Conservation (phyloP, 1,140 invertebrate genomes). For the Ephestia elutella region DNA sequence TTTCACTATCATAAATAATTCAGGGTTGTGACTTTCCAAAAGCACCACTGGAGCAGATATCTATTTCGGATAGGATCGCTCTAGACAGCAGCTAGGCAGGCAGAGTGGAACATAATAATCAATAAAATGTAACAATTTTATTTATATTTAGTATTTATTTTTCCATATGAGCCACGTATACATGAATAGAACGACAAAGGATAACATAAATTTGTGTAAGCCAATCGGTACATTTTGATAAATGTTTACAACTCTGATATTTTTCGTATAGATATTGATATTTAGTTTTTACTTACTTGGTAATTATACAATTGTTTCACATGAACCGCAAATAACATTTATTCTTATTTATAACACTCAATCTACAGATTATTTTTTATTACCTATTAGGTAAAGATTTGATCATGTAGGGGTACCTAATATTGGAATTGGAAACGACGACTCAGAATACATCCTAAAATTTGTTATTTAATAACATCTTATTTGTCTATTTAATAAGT, state of each 20-base stretch:
- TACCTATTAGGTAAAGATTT: neutral
- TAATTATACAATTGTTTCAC: neutral
- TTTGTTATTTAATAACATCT: slow-evolving; percentile 1
- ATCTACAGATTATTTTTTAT: slow-evolving; percentile 9
- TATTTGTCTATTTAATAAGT: neutral
- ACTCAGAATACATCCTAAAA: neutral
- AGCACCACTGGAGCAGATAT: too few relatives aligned
- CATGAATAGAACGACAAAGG: slow-evolving; percentile 15
- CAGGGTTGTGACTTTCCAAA: too few relatives aligned
- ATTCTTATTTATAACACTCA: slow-evolving; percentile 7
- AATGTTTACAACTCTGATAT: neutral
- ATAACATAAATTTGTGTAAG: slow-evolving; percentile 12
- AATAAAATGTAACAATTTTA: neutral
- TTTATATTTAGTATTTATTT: slow-evolving; percentile 5
- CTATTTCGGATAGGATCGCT: too few relatives aligned
- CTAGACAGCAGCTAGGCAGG: too few relatives aligned
- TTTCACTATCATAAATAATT: too few relatives aligned
- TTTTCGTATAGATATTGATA: slow-evolving; percentile 2
- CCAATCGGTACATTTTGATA: neutral
- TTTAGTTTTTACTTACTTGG: neutral
- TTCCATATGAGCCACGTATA: slow-evolving; percentile 18
- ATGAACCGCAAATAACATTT: slow-evolving; percentile 10
- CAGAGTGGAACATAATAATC: too few relatives aligned
- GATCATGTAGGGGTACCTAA: neutral
- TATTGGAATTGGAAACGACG: neutral